These are phyloP conservation scores for Nothura maculosa DNA, from an alignment of 2,797 vertebrate species.

Conservation along the genomic window DNA sequence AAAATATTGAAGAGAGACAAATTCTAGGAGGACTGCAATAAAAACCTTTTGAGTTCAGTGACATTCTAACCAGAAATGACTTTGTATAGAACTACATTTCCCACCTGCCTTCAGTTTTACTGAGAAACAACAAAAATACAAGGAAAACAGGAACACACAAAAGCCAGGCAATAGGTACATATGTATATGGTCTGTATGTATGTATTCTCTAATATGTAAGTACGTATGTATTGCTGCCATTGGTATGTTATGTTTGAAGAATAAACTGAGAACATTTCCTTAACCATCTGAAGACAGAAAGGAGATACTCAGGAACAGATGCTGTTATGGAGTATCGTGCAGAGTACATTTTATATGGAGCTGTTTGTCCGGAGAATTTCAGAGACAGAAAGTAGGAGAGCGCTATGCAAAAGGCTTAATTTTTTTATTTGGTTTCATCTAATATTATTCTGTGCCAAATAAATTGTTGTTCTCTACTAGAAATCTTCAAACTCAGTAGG, in stretches of 20 bases:
- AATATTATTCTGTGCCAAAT: neutral
- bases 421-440: neutral
- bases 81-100: slow-evolving; percentile 72
- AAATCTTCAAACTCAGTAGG: neutral
- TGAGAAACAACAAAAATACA: slow-evolving; percentile 20
- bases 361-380: neutral
- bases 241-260: neutral
- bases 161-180: neutral
- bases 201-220: no score
- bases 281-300: neutral
- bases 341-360: neutral
- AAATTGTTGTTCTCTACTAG: neutral
- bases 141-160: neutral
- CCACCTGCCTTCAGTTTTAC: slow-evolving; percentile 51
- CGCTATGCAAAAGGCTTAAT: neutral
- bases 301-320: neutral
- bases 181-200: no score
- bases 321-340: neutral
- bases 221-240: no score
- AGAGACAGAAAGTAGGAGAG: neutral
- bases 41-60: slow-evolving; percentile 65
- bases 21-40: slow-evolving; percentile 60
- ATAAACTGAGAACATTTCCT: neutral
- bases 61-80: slow-evolving; percentile 61
- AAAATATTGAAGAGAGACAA: slow-evolving; percentile 57